phyloP scores from a whole-genome alignment of 2,797 vertebrate species.

The Sebastiscus albofasciatus region DNA sequence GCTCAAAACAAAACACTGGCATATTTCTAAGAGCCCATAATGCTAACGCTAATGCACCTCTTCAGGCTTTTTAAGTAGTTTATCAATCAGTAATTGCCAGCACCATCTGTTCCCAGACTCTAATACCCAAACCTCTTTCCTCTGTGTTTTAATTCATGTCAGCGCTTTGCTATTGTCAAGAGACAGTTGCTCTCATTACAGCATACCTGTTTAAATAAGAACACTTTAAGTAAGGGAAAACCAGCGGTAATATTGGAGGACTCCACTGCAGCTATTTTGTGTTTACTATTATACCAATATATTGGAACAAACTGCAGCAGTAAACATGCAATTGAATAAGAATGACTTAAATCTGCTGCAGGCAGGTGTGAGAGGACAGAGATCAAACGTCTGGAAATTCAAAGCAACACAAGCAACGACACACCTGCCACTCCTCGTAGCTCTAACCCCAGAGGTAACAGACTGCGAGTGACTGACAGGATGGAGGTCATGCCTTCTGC shows the following conservation, averaged over 20 bases:
- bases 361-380: neutral
- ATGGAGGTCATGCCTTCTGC: neutral
- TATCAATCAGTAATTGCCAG: conserved; percentile 59
- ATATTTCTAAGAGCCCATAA: conserved; percentile 43
- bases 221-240: conserved; percentile 40
- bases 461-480: conserved; percentile 5
- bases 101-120: conserved; percentile 61
- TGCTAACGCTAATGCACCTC: conserved; percentile 55
- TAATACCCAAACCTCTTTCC: conserved; percentile 36
- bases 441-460: neutral
- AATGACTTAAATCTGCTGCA: conserved; percentile 1
- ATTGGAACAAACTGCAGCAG: neutral
- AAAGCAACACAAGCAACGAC: neutral
- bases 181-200: conserved; percentile 40
- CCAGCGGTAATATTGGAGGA: conserved; percentile 11
- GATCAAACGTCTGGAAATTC: conserved; percentile 20
- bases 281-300: neutral
- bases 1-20: conserved; percentile 31
- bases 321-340: conserved; percentile 1
- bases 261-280: conserved; percentile 11
- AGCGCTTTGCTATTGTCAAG: conserved; percentile 36
- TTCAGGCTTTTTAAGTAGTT: conserved; percentile 50
- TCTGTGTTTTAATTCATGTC: conserved; percentile 49
- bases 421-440: neutral
- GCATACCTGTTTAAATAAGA: conserved; percentile 41